Evolutionary conservation across 2,113 vertebrate species (phyloP).

Genomic region (Salvelinus fontinalis): DNA sequence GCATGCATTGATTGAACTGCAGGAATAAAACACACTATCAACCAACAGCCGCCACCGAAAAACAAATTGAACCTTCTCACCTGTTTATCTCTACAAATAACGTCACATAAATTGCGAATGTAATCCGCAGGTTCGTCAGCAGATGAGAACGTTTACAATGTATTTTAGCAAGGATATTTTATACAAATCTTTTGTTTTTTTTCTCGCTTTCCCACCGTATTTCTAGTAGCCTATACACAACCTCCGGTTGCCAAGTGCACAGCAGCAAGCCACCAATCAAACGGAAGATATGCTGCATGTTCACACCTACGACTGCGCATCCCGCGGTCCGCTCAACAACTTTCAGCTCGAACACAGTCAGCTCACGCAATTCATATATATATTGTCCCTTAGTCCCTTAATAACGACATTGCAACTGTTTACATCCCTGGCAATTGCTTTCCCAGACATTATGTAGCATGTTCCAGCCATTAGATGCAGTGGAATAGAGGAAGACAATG

Average conservation of each 20-base stretch:
- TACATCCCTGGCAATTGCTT: too few relatives aligned
- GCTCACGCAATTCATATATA: too few relatives aligned
- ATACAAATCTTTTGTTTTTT: conserved; percentile 13
- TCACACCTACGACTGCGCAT: not conserved
- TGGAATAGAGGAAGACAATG: not conserved
- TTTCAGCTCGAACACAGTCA: not conserved
- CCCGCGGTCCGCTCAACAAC: not conserved
- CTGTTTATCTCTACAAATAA: conserved; percentile 6
- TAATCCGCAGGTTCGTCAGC: too few relatives aligned
- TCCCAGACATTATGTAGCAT: too few relatives aligned
- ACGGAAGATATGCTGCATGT: not conserved
- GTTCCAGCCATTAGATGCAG: too few relatives aligned
- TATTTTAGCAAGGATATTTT: not conserved
- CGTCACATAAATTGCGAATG: not conserved
- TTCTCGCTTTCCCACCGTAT: not conserved
- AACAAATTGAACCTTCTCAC: conserved; percentile 11
- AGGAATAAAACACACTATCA: not conserved
- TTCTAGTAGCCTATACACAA: too few relatives aligned
- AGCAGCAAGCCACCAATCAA: conserved; percentile 53
- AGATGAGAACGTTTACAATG: too few relatives aligned
- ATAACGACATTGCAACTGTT: not conserved
- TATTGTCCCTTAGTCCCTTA: too few relatives aligned
- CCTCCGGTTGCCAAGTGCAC: conserved; percentile 76
- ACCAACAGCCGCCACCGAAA: not conserved
- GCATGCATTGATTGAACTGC: too few relatives aligned